Percentiles rank a stretch among this genome's conserved stretches.
Evolutionary conservation across 2,888 invertebrate species (phyloP).

Genomic region (Julus scanicus): DNA sequence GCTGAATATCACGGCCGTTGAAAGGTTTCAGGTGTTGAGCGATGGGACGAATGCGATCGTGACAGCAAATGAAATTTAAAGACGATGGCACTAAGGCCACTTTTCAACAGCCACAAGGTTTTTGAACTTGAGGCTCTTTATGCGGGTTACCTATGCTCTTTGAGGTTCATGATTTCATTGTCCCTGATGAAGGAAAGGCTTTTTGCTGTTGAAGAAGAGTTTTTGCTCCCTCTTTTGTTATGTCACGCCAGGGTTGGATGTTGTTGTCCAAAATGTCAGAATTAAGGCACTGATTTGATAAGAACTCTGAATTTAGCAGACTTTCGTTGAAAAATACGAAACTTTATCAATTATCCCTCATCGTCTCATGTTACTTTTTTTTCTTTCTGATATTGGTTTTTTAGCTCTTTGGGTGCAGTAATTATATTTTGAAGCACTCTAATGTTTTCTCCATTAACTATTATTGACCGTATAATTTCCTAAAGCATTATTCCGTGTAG

Average conservation of each 20-base stretch:
- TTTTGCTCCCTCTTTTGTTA: not conserved
- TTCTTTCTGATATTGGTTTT: not conserved
- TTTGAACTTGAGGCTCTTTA: not conserved
- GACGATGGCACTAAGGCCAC: not conserved
- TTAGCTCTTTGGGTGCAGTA: not conserved
- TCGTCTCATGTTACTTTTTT: not conserved
- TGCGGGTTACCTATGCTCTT: not conserved
- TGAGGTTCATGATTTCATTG: not conserved
- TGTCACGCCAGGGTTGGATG: not conserved
- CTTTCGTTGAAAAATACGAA: not conserved
- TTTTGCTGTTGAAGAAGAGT: not conserved
- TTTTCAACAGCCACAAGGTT: not conserved
- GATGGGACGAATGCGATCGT: not conserved
- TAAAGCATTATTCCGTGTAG: not conserved
- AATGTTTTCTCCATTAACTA: not conserved
- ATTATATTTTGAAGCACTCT: not conserved
- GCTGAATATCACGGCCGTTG: not conserved
- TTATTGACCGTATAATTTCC: not conserved
- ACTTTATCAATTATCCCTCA: not conserved
- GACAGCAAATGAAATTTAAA: slow-evolving; percentile 30
- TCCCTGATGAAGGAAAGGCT: not conserved
- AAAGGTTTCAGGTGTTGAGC: slow-evolving; percentile 23
- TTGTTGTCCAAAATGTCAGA: not conserved
- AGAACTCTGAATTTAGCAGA: not conserved
- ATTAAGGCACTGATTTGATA: too few relatives aligned